Conservation (phyloP, 2,888 invertebrate species). For the Pollenia angustigena region DNA sequence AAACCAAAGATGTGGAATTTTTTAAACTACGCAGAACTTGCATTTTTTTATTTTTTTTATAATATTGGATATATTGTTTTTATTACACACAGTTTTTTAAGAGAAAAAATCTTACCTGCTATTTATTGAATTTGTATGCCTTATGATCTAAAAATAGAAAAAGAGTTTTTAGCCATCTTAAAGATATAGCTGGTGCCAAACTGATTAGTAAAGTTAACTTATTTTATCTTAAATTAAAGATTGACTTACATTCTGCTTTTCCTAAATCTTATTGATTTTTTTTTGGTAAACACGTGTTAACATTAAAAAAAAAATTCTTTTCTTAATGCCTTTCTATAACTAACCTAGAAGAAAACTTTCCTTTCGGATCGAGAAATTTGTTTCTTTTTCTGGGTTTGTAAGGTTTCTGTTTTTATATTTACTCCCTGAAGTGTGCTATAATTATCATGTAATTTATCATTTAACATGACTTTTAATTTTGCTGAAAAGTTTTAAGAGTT, state of each 20-base stretch:
- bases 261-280: not conserved
- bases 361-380: not conserved
- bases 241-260: too few species aligned
- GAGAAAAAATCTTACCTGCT: too few species aligned
- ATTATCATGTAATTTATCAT: slow-evolving; percentile 73
- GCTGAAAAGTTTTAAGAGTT: slow-evolving; percentile 19
- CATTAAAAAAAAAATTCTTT: not conserved
- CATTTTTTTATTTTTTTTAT: not conserved
- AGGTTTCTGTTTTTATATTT: not conserved
- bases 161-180: too few species aligned
- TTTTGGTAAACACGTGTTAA: not conserved
- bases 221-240: too few species aligned
- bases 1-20: not conserved
- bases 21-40: not conserved
- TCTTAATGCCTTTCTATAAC: slow-evolving; percentile 40
- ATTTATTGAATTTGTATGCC: too few species aligned
- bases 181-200: too few species aligned
- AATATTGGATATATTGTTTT: not conserved
- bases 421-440: slow-evolving; percentile 68
- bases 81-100: not conserved
- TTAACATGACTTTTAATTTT: slow-evolving; percentile 71
- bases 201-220: too few species aligned
- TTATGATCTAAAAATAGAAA: too few species aligned
- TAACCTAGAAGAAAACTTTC: slow-evolving; percentile 25
- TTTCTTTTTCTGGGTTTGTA: slow-evolving; percentile 28